phyloP scores from a whole-genome alignment of 2,113 vertebrate species.

The Phasianus colchicus region DNA sequence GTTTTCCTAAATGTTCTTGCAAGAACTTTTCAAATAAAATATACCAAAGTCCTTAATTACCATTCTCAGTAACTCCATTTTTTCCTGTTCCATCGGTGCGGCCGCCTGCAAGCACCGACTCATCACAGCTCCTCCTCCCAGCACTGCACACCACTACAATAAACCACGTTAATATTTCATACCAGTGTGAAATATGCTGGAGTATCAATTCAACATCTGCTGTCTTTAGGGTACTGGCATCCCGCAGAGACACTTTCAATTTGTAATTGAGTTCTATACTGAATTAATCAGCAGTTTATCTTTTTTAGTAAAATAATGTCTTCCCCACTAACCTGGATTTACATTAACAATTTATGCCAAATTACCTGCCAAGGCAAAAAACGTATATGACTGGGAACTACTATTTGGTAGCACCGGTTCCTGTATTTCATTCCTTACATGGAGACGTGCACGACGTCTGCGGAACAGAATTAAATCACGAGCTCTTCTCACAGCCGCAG shows the following conservation, averaged over 20 bases:
- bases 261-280: constrained; percentile 97
- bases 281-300: constrained; percentile 99
- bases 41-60: constrained; percentile 20
- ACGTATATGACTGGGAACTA: constrained; percentile 65
- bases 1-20: constrained; percentile 67
- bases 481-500: background rate
- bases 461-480: background rate
- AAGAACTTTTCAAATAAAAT: constrained; percentile 27
- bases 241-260: constrained; percentile 94
- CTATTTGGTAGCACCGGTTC: constrained; percentile 27
- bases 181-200: constrained; percentile 91
- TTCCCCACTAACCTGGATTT: constrained; percentile 86
- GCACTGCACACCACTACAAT: constrained; percentile 79
- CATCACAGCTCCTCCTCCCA: constrained; percentile 66
- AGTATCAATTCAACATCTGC: constrained; percentile 95
- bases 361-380: constrained; percentile 82
- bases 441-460: background rate
- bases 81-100: background rate
- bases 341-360: constrained; percentile 87
- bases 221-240: constrained; percentile 84
- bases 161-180: constrained; percentile 98
- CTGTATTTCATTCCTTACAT: constrained; percentile 56
- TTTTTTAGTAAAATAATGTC: constrained; percentile 92
- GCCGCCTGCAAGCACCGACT: constrained; percentile 9
- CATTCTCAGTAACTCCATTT: background rate